These are phyloP conservation scores for Tetraodon nigroviridis DNA, from an alignment of 2,113 vertebrate genomes.

Conservation along the genomic window DNA sequence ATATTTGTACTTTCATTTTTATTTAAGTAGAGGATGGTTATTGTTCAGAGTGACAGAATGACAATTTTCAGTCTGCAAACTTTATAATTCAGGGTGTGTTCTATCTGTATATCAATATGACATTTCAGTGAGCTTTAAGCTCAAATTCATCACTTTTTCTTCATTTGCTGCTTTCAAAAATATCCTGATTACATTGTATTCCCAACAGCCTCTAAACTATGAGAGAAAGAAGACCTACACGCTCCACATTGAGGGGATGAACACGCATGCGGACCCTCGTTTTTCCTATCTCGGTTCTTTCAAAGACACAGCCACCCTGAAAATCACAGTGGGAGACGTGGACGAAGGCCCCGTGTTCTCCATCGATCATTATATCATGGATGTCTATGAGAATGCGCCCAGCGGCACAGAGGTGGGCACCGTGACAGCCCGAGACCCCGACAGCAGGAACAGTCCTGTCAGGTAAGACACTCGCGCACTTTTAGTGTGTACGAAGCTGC, in stretches of 20 bases:
- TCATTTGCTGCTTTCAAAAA: neutral
- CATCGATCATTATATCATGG: conserved; percentile 90
- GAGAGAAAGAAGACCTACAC: conserved; percentile 95
- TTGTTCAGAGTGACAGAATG: neutral
- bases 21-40: too few species aligned
- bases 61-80: neutral
- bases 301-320: conserved; percentile 87
- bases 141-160: neutral
- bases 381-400: conserved; percentile 89
- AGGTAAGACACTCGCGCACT: conserved; percentile 71
- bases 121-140: neutral
- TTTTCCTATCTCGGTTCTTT: conserved; percentile 93
- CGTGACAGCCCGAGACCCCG: conserved; percentile 92
- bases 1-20: too few species aligned
- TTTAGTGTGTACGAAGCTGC: too few species aligned
- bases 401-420: conserved; percentile 83
- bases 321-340: conserved; percentile 92
- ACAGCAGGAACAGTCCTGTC: conserved; percentile 84
- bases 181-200: conserved; percentile 12
- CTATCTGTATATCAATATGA: neutral
- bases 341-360: conserved; percentile 91
- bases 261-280: conserved; percentile 88
- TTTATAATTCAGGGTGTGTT: neutral
- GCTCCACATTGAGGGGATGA: conserved; percentile 92
- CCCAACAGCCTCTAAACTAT: conserved; percentile 87